Evolutionary conservation across 2,797 vertebrate genomes (phyloP), one percentile per base, ranked within the genome.

Genomic region (Dromococcyx pavoninus): DNA sequence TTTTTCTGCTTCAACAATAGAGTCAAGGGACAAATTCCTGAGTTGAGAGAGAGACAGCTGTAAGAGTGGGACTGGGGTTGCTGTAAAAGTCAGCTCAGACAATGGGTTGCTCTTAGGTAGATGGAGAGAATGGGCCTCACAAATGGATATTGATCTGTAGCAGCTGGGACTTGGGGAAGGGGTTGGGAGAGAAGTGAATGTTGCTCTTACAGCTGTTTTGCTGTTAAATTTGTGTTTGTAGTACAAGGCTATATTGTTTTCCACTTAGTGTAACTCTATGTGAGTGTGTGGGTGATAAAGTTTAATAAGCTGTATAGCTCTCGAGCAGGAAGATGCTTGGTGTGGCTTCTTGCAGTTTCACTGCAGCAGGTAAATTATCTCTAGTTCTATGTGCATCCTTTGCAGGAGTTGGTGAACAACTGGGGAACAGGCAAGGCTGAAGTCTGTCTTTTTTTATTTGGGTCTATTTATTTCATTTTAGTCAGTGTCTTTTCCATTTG

Each of bases 61-160:
- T 13, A 5, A 10, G 89, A 93, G 85, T 83, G 91, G 93, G 83
- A 66, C 86, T 54, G 84, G 76, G 61, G 65, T 86, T 94, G 87
- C 27, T 43, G 33, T 13, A 44, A 89, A 83, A 71, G 60, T 61
- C 30, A 21, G 44, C 78, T 69, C 32, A 64, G 37, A 96, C 94
- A 95, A 95, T 92, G 91, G 75, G 44, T 21, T 91, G 46, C 94
- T 96, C 96, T 96, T 90, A 51, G 84, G 87, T 92, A 30, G 53
- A 27, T 17, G 70, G 37, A 50, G 66, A 94, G 77, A 91, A 85
- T 13, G 41, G 21, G 57, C 61, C 57, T 94, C 86, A 65, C 64
- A 91, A 81, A 86, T 91, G 93, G 62, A 30, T 89, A 60, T 93
- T 97, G 96, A 95, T 95, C 86, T 88, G 51, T 39, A 95, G 91